Conservation (phyloP, 1,140 invertebrate genomes). For the Calliphora vicina region DNA sequence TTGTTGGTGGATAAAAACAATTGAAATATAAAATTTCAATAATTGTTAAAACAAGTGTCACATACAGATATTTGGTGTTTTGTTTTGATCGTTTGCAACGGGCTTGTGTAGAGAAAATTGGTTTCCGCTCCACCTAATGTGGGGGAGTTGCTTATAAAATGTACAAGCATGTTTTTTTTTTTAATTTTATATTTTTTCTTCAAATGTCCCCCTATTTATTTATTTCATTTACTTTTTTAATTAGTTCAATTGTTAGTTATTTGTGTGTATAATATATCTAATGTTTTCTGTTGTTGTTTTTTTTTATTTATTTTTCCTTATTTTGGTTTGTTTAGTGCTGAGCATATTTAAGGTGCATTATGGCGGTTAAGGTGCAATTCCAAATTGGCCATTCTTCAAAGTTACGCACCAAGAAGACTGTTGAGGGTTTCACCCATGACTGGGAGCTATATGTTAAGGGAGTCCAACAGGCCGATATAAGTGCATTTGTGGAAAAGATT, state of each 20-base stretch:
- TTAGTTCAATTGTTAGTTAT: background rate
- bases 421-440: slow-evolving; percentile 94
- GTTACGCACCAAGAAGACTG: slow-evolving; percentile 78
- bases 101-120: background rate
- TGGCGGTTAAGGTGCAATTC: slow-evolving; percentile 84
- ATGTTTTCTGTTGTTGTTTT: background rate
- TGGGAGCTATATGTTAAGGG: slow-evolving; percentile 97
- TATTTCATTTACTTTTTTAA: background rate
- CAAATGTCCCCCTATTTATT: background rate
- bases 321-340: background rate
- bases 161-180: background rate
- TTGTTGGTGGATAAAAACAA: background rate
- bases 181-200: background rate
- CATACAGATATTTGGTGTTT: background rate
- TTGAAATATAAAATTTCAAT: no score
- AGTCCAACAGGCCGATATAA: slow-evolving; percentile 82
- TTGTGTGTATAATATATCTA: background rate
- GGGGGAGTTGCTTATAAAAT: background rate
- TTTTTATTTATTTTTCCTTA: background rate
- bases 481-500: slow-evolving; percentile 93
- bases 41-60: no score
- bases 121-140: background rate
- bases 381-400: slow-evolving; percentile 91
- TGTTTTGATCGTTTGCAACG: slow-evolving; percentile 2
- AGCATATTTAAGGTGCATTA: slow-evolving; percentile 46